Evolutionary conservation across 2,888 invertebrate genomes (phyloP), one percentile per base, ranked within the genome.

Genomic region (Nycteola revayana): DNA sequence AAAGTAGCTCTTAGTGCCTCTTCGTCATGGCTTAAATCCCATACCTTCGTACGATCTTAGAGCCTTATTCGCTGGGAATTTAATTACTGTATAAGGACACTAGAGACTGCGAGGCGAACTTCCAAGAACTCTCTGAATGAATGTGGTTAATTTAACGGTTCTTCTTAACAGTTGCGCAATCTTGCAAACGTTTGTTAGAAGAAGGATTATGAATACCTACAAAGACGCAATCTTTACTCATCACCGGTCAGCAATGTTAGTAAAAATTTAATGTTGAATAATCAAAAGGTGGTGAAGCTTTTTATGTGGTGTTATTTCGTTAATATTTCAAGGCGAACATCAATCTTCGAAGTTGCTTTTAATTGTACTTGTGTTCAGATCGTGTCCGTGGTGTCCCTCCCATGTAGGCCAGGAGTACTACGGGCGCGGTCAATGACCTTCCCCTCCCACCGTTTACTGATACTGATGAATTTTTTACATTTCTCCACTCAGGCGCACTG

Each of bases 391-490:
- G 2, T 39, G 42, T 46, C 36, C 20, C 42, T 51, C 48, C 39
- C 66, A 83, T 74, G 79, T 87, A 80, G 87, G 86, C 81, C 77
- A 88, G 81, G 81, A 85, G 84, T 75, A 73, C 74, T 79, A 86
- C 63, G 80, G 83, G 64, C 81, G 58, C 57, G 87, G 70, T 83
- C 82, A 40, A 60, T 60, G 84, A 77, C 84, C 85, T 67, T 34
- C 39, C 67, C 25, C 27, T 18, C 66, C 60, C 62, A 61, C 66
- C 56, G 53, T 56, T 11, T n/a, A 5, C 21, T 14, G 14, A 21
- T 3, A 21, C 21, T 5, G 3, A 21, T 9, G 2, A 9, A 53
- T 34, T 9, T 10, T 3, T 7, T 67, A 76, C 81, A 75, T 82
- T 80, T 83, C 82, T 83, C 71, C 63, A 54, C 63, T 66, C 66